Evolutionary conservation across 2,113 vertebrate species (phyloP).

Genomic region (Gambusia holbrooki): DNA sequence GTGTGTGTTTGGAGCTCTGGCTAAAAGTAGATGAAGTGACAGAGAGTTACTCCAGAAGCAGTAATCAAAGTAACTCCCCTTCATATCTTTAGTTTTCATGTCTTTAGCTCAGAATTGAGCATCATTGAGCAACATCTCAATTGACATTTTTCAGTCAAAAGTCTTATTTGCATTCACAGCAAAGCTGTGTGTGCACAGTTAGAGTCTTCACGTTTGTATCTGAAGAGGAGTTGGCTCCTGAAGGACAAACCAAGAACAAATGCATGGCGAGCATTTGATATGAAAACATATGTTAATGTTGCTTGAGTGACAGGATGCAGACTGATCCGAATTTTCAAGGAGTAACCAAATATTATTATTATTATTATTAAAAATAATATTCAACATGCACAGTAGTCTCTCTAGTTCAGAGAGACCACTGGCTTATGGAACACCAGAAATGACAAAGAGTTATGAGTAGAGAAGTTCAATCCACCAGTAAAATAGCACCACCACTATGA

Average conservation of each 20-base stretch:
- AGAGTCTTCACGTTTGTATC: neutral
- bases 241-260: neutral
- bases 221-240: neutral
- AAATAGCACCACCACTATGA: too few relatives aligned
- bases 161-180: neutral
- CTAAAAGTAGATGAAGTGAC: too few relatives aligned
- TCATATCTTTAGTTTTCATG: neutral
- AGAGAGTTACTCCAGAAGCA: too few relatives aligned
- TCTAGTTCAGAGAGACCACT: too few relatives aligned
- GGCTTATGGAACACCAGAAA: too few relatives aligned
- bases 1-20: too few relatives aligned
- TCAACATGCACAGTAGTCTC: too few relatives aligned
- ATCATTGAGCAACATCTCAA: neutral
- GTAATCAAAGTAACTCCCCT: too few relatives aligned
- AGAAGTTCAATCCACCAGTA: too few relatives aligned
- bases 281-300: neutral
- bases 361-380: too few relatives aligned
- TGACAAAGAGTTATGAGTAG: too few relatives aligned
- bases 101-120: neutral
- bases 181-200: neutral
- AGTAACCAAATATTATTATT: too few relatives aligned
- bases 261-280: neutral
- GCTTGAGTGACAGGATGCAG: neutral
- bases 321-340: neutral
- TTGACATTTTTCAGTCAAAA: neutral